phyloP scores from a whole-genome alignment of 1,140 invertebrate genomes.

The Anoplophora glabripennis region DNA sequence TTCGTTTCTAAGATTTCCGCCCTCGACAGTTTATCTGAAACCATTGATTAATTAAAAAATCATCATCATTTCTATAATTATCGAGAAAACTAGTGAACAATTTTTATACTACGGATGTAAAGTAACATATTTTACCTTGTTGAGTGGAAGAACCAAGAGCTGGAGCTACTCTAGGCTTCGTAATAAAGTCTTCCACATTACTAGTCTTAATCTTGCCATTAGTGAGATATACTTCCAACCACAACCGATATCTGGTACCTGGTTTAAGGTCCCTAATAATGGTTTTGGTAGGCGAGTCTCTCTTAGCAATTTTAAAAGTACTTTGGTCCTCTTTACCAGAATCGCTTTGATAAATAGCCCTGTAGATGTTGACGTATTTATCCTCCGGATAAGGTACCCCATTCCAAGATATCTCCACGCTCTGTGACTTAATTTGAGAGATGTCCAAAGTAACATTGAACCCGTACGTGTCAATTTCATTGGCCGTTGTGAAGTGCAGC shows the following conservation, averaged over 20 bases:
- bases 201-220: slow-evolving; percentile 86
- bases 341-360: slow-evolving; percentile 78
- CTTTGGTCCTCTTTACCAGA: slow-evolving; percentile 72
- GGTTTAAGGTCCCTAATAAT: slow-evolving; percentile 72
- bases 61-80: neutral
- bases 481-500: slow-evolving; percentile 61
- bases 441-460: slow-evolving; percentile 76
- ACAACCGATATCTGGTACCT: slow-evolving; percentile 77
- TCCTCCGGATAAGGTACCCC: slow-evolving; percentile 84
- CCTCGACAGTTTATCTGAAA: slow-evolving; percentile 62
- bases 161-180: slow-evolving; percentile 67
- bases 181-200: slow-evolving; percentile 84
- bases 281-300: slow-evolving; percentile 70
- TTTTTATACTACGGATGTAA: too few relatives aligned
- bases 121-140: slow-evolving; percentile 51
- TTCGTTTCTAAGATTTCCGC: slow-evolving; percentile 51
- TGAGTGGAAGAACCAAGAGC: slow-evolving; percentile 53
- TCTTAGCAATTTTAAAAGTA: slow-evolving; percentile 78
- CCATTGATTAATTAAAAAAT: neutral
- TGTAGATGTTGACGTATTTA: slow-evolving; percentile 87
- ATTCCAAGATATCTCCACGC: slow-evolving; percentile 74
- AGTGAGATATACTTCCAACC: slow-evolving; percentile 83
- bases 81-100: too few relatives aligned
- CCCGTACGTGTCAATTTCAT: slow-evolving; percentile 58
- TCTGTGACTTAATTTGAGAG: slow-evolving; percentile 68